Conservation (phyloP, 2,888 invertebrate species). For the Gnatocerus cornutus region DNA sequence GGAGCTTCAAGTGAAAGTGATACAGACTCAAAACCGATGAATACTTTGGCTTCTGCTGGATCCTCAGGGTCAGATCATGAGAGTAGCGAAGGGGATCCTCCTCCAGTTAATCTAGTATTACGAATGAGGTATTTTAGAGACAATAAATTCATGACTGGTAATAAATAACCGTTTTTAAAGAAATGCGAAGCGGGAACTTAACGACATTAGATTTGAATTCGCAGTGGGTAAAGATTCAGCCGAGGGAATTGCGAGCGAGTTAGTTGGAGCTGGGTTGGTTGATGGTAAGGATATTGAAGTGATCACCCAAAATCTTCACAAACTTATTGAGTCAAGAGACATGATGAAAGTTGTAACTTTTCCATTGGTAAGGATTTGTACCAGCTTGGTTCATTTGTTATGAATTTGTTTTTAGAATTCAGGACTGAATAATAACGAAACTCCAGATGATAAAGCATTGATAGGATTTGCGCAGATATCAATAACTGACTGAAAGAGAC, state of each 20-base stretch:
- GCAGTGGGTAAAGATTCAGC: constrained; percentile 90
- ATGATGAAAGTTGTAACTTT: constrained; percentile 87
- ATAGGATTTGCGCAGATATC: constrained; percentile 99
- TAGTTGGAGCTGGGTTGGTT: constrained; percentile 96
- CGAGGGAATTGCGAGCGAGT: constrained; percentile 94
- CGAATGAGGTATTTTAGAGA: constrained; percentile 88
- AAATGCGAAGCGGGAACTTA: constrained; percentile 91
- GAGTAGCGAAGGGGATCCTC: constrained; percentile 65
- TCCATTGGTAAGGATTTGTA: constrained; percentile 79
- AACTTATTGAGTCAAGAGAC: constrained; percentile 84
- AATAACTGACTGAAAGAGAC: constrained; percentile 82
- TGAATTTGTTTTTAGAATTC: constrained; percentile 73
- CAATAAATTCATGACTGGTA: neutral
- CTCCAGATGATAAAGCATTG: constrained; percentile 94
- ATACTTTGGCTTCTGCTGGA: constrained; percentile 69
- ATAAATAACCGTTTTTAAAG: constrained; percentile 71
- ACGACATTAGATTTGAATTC: constrained; percentile 98
- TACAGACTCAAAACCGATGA: constrained; percentile 72
- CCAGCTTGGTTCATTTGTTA: neutral
- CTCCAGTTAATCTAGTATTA: constrained; percentile 85
- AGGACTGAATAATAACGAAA: constrained; percentile 82
- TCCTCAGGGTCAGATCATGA: constrained; percentile 71
- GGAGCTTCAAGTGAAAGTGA: constrained; percentile 75
- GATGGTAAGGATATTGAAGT: constrained; percentile 92
- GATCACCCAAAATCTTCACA: constrained; percentile 95